A percentile compares a stretch with the other conserved stretches of the same genome.
Conservation (phyloP, 2,113 vertebrate genomes). For the Pedionomus torquatus region DNA sequence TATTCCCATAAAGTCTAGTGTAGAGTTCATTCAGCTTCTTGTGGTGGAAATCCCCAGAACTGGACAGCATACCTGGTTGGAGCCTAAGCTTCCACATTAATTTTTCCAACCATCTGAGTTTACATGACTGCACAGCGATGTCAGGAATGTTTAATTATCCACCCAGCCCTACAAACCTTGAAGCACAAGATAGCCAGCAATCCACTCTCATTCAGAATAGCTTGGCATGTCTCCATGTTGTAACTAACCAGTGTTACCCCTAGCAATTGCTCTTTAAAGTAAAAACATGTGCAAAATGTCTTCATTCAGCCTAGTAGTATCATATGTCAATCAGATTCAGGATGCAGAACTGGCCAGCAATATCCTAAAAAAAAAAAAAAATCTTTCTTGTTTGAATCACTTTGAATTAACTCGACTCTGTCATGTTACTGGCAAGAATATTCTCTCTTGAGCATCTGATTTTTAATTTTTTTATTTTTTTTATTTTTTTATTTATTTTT, state of each 20-base stretch:
- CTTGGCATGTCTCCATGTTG: neutral
- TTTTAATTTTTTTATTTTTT: neutral
- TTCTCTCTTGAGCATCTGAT: constrained; percentile 54
- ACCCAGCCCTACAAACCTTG: constrained; percentile 5
- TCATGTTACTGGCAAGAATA: constrained; percentile 53
- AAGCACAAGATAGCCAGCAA: constrained; percentile 24
- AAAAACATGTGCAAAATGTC: constrained; percentile 58
- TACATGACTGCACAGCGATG: neutral
- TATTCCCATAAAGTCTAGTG: neutral
- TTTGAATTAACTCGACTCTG: constrained; percentile 63
- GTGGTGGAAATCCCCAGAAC: neutral
- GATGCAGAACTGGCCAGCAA: constrained; percentile 36
- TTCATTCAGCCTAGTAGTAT: constrained; percentile 52
- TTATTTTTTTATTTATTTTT: neutral
- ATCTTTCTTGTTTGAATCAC: constrained; percentile 49
- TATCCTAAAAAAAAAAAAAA: neutral
- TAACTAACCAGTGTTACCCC: constrained; percentile 43
- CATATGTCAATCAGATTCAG: constrained; percentile 63
- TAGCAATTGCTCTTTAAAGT: constrained; percentile 67
- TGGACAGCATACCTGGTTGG: neutral
- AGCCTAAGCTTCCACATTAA: neutral
- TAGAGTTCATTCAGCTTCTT: neutral
- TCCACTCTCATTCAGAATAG: neutral
- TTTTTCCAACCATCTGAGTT: neutral
- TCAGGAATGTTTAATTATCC: constrained; percentile 22